Evolutionary conservation across 2,797 vertebrate genomes (phyloP).

Genomic region (Alauda arvensis): DNA sequence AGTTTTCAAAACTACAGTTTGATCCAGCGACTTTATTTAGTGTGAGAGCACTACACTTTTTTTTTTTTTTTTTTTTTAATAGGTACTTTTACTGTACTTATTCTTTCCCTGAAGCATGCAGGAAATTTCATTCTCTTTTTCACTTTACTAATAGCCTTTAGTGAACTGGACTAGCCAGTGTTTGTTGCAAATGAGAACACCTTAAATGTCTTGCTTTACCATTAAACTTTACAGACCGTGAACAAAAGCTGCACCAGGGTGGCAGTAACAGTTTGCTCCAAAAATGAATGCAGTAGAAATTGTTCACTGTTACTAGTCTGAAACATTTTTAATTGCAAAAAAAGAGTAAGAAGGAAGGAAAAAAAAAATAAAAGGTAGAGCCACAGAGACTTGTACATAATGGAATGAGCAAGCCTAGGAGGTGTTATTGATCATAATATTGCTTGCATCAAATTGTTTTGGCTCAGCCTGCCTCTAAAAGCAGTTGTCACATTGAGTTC

Average conservation of each 20-base stretch:
- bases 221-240: conserved; percentile 17
- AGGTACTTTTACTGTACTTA: neutral
- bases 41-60: neutral
- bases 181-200: neutral
- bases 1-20: neutral
- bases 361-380: neutral
- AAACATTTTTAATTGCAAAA: neutral
- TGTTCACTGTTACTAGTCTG: neutral
- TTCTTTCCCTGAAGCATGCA: neutral
- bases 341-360: neutral
- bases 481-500: conserved; percentile 1
- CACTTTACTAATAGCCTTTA: neutral
- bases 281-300: conserved; percentile 14
- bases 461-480: neutral
- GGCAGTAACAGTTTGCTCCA: neutral
- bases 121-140: neutral
- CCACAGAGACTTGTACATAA: neutral
- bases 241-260: neutral
- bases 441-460: conserved; percentile 8
- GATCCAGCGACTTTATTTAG: neutral
- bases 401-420: conserved; percentile 11
- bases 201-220: neutral
- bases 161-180: neutral
- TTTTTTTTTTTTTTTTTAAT: neutral
- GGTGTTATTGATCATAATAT: conserved; percentile 33